Base-by-base conservation (phyloP, 2,797 vertebrate species). In the Silurus lanzhouensis region DNA sequence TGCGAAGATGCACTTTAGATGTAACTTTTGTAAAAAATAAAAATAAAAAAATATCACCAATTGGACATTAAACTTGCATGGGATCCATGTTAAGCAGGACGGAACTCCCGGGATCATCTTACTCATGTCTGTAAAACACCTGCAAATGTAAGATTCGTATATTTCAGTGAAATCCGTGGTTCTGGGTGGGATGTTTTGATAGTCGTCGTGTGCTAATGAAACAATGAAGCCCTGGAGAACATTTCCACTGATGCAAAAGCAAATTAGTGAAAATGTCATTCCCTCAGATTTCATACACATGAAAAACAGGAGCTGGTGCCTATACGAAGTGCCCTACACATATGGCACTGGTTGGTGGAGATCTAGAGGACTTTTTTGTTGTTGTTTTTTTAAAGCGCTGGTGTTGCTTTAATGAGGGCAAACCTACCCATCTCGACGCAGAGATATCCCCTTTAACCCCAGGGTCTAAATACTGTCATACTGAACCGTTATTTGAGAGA, bases 121-220 rank as follows among this genome's bases (percentile, higher is more conserved):
- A 60, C 57, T 78, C 57, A 61, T 12, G 55, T 3, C 1, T 77
- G 17, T 78, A 20, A 61, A n/a, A 63, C 20, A 63, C 31, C 38
- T 44, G 31, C 19, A 27, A 22, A 81, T 52, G 52, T 6, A 1
- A 12, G 66, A 5, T 81, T 67, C 38, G 2, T 20, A 1, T 44
- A 31, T 79, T 79, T 44, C 15, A 79, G 46, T 79, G 46, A 79
- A 79, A 63, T 46, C 77, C 38, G 44, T 14, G 13, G 58, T 44
- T 31, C 6, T 15, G 4, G 20, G 22, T 1, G 0, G n/a, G 46
- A 80, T 27, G 22, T 19, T 25, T 48, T 52, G 25, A 14, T 13
- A 46, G 22, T 22, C 0, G 20, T 22, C 2, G 31, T 15, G 20
- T 10, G 38, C 44, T 66, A 80, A 7, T 48, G 5, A 64, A 66